phyloP scores from a whole-genome alignment of 2,113 vertebrate species.

The Trachemys scripta region DNA sequence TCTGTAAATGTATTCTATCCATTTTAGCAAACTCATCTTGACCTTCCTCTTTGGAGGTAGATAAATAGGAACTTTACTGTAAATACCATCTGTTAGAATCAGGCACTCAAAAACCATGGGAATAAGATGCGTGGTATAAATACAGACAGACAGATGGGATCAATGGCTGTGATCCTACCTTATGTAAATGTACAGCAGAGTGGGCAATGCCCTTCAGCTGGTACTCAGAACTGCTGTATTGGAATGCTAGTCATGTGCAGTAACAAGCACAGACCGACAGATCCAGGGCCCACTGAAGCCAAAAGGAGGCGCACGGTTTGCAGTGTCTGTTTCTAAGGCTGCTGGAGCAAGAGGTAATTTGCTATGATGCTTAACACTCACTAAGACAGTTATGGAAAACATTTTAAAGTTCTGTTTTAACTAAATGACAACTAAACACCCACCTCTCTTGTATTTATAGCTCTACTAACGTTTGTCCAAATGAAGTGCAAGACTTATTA shows the following conservation, averaged over 20 bases:
- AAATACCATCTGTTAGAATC: too few relatives aligned
- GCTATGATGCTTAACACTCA: fast-evolving
- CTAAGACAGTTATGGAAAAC: background rate
- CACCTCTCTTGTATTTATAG: background rate
- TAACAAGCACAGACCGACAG: background rate
- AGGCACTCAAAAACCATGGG: background rate
- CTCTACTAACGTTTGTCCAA: background rate
- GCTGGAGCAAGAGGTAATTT: background rate
- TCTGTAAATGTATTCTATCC: too few relatives aligned
- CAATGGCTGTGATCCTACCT: fast-evolving
- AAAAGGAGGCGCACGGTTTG: background rate
- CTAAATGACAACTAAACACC: background rate
- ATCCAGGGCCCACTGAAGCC: background rate
- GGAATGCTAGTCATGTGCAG: fast-evolving
- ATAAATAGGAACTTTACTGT: background rate
- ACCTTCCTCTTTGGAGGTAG: background rate
- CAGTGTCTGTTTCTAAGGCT: background rate
- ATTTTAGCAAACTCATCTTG: background rate
- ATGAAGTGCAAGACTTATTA: background rate
- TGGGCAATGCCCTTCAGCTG: background rate
- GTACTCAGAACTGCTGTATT: background rate
- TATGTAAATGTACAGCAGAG: background rate
- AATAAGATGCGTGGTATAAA: background rate
- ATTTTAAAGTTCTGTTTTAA: background rate
- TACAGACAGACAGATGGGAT: background rate